Base-by-base conservation (phyloP, 2,113 vertebrate species). In the Sinocyclocheilus anshuiensis region DNA sequence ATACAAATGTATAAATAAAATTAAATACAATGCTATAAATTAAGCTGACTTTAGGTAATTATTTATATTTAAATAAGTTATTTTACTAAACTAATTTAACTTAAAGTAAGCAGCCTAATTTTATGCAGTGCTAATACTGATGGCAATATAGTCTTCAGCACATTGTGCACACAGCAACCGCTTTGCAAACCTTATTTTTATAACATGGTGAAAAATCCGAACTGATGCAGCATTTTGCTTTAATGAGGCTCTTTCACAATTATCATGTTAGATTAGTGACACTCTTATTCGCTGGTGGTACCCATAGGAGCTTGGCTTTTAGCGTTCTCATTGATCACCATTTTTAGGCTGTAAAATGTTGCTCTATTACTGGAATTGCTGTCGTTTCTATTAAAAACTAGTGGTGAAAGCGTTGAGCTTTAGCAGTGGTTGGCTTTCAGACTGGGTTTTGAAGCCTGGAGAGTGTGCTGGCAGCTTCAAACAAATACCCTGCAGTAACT, bases 381-480 rank as follows among this genome's bases (percentile, higher is more conserved):
- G 12, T 78, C 24, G 16, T 45, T 86, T 81, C 39, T 6, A 5
- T 48, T 36, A 36, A 36, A 71, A n/a, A 13, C 77, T 39, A 12
- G 72, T 65, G 22, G 39, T 6, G 55, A 67, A 83, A 36, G 22
- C 22, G 39, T 84, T 55, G 72, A 74, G 84, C 63, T 59, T 18
- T 1, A 55, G 26, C 6, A 84, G 69, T 78, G 83, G 15, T 74
- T 20, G 48, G 50, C 57, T 72, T 72, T 79, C 50, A 57, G 71
- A 53, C 81, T 67, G 86, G 63, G 55, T 77, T 88, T 89, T 90
- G 87, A 87, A 85, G 88, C 67, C 55, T 15, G 11, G 48, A 15
- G 75, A 24, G 33, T 13, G 81, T 5, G 63, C 69, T 79, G 57
- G 26, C 55, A 85, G 87, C 90, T 89, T 90, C 84, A 89, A 89